These are phyloP conservation scores for Koerneria pararmatus DNA, from an alignment of 2,888 invertebrate species.

Conservation along the genomic window DNA sequence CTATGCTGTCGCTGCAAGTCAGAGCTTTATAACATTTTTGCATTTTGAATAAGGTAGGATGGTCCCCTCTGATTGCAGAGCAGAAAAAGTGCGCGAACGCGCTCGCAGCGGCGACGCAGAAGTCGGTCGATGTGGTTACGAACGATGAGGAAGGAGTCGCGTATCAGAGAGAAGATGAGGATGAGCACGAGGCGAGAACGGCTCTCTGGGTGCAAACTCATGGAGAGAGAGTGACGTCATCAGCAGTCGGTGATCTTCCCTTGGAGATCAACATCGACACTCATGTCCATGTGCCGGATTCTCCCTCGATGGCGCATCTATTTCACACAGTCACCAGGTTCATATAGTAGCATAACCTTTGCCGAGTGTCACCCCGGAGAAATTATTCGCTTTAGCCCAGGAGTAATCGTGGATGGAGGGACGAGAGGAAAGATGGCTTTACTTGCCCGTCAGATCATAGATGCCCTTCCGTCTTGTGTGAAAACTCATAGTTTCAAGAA, in stretches of 20 bases:
- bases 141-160: background rate
- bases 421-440: conserved; percentile 65
- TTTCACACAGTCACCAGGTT: conserved; percentile 44
- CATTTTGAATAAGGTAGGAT: too few relatives aligned
- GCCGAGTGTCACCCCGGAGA: background rate
- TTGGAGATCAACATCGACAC: conserved; percentile 49
- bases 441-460: conserved; percentile 93
- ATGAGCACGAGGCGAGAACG: conserved; percentile 23
- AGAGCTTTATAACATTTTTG: too few relatives aligned
- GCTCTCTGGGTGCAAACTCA: conserved; percentile 47
- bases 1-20: conserved; percentile 26
- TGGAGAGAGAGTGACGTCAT: conserved; percentile 31
- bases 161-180: background rate
- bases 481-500: conserved; percentile 65
- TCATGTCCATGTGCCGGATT: conserved; percentile 46
- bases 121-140: too few relatives aligned
- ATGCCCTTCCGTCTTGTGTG: conserved; percentile 93
- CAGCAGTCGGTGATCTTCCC: conserved; percentile 29
- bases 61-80: too few relatives aligned
- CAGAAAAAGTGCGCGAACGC: too few relatives aligned
- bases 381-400: conserved; percentile 28
- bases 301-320: conserved; percentile 43
- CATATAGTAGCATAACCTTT: background rate
- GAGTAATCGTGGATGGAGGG: conserved; percentile 37
- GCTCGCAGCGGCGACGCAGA: too few relatives aligned